Base-by-base conservation (phyloP, 2,888 invertebrate species). In the Sialis fuliginosa region DNA sequence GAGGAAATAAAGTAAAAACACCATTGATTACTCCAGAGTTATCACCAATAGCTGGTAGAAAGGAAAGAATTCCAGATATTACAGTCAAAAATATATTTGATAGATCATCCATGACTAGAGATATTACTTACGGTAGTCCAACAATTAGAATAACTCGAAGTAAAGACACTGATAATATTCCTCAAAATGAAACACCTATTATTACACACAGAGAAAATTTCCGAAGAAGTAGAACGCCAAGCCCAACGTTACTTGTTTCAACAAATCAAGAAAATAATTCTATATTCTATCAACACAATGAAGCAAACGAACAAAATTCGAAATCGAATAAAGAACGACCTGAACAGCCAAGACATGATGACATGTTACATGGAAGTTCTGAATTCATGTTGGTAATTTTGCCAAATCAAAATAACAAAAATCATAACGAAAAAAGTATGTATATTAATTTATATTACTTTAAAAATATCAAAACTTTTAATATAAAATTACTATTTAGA, bases 331-430 rank as follows among this genome's bases (percentile, higher is more conserved):
- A 48, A 13, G 33, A 48, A 3, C 49, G 42, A 52, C 44, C 8
- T 37, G 31, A 33, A 50, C 47, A 39, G 40, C 48, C 50, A 45
- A 52, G 54, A 12, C 46, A 45, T 46, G 47, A 37, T 46, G 69
- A 66, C 53, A 69, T 68, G 45, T 55, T 68, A 41, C 74, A 75
- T 45, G 80, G 77, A 39, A 84, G 84, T 63, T 81, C 80, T 45
- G 88, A 88, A 62, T 82, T 86, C 58, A 84, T 88, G 81, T 67
- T 87, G 52, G 81, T 87, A 45, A 70, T 88, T 42, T 75, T 75
- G 57, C 78, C 79, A 7, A 67, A 70, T n/a, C 67, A 69, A 46
- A 69, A 69, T 52, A 69, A 69, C 52, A 42, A 42, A 9, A 33
- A 31, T 22, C 42, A 42, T 6, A 42, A 42, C 22, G n/a, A 39